Evolutionary conservation across 1,140 invertebrate species (phyloP).

Genomic region (Caenorhabditis elegans): DNA sequence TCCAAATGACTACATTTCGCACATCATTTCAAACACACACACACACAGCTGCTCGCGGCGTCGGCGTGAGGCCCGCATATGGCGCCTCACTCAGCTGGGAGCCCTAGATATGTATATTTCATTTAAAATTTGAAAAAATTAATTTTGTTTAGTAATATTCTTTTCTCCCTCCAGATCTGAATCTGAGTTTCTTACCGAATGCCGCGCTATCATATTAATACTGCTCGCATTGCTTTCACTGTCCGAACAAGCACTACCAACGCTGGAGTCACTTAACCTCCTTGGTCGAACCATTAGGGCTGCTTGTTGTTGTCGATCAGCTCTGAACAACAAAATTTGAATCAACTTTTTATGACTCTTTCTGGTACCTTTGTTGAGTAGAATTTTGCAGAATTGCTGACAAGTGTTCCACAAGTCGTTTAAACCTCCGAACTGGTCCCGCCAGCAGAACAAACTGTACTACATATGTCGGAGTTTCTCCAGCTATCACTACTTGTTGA

Average conservation of each 20-base stretch:
- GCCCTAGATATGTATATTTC: too few relatives aligned
- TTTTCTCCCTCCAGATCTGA: too few relatives aligned
- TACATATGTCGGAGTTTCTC: constrained; percentile 60
- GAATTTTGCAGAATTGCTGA: constrained; percentile 55
- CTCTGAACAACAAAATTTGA: constrained; percentile 24
- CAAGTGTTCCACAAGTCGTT: constrained; percentile 59
- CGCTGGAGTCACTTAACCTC: constrained; percentile 55
- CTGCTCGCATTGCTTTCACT: constrained; percentile 37
- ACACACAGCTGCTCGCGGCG: too few relatives aligned
- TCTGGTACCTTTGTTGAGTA: constrained; percentile 57
- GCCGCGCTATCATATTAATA: not conserved
- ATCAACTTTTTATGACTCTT: too few relatives aligned
- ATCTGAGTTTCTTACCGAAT: not conserved
- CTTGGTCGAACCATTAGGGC: constrained; percentile 55
- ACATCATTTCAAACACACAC: too few relatives aligned
- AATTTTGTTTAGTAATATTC: too few relatives aligned
- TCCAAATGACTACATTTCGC: too few relatives aligned
- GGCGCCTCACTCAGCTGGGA: too few relatives aligned
- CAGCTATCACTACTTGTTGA: constrained; percentile 47
- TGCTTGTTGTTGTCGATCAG: constrained; percentile 50
- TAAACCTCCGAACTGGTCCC: constrained; percentile 60
- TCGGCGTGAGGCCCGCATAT: too few relatives aligned
- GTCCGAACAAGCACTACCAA: constrained; percentile 54
- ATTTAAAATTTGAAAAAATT: too few relatives aligned
- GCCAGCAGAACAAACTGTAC: constrained; percentile 61